These are phyloP conservation scores for Fragum whitleyi DNA, from an alignment of 2,888 invertebrate species.

Conservation along the genomic window DNA sequence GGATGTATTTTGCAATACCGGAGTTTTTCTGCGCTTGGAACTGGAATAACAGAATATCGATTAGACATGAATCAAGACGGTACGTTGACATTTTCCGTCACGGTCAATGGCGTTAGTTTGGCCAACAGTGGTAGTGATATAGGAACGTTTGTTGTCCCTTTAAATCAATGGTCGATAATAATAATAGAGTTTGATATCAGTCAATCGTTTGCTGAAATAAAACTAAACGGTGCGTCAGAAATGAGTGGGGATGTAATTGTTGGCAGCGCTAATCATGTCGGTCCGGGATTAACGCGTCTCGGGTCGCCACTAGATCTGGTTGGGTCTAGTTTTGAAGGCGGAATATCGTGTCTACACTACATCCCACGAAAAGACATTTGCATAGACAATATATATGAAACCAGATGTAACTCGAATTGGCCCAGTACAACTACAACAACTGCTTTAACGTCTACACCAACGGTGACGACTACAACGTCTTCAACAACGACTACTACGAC, in stretches of 20 bases:
- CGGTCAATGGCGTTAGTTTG: neutral
- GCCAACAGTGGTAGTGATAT: neutral
- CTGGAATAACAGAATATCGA: neutral
- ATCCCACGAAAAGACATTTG: neutral
- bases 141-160: neutral
- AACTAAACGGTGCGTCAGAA: neutral
- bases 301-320: neutral
- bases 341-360: neutral
- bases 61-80: constrained; percentile 13
- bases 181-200: constrained; percentile 1
- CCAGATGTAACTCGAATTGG: neutral
- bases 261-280: neutral
- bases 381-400: neutral
- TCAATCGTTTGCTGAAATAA: neutral
- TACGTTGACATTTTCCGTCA: neutral
- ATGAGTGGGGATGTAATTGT: neutral
- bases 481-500: neutral
- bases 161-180: neutral
- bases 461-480: neutral
- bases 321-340: neutral
- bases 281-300: neutral
- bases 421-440: neutral
- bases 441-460: neutral
- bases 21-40: neutral
- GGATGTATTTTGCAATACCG: constrained; percentile 3